phyloP scores from a whole-genome alignment of 2,113 vertebrate species.

The Gobius niger region DNA sequence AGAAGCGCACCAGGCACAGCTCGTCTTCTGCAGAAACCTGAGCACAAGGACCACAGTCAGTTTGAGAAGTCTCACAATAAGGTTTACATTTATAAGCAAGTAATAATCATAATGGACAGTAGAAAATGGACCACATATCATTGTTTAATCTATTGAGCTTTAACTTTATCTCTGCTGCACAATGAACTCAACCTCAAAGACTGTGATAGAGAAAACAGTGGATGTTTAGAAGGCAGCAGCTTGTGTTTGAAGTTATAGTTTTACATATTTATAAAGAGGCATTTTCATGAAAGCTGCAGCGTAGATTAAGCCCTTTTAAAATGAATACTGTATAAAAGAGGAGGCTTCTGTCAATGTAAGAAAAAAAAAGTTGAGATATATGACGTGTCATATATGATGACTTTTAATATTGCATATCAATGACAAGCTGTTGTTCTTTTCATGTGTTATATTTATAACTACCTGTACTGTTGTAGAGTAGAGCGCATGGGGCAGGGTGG shows the following conservation, averaged over 20 bases:
- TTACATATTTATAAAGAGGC: not conserved
- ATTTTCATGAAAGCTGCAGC: too few relatives aligned
- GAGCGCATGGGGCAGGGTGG: conserved; percentile 77
- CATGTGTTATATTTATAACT: conserved; percentile 10
- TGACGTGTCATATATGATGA: too few relatives aligned
- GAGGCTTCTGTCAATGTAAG: too few relatives aligned
- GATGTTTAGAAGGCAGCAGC: too few relatives aligned
- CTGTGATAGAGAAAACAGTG: not conserved
- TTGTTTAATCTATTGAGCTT: not conserved
- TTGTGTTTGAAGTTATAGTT: not conserved
- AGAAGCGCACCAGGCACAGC: conserved; percentile 81
- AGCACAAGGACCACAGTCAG: conserved; percentile 1
- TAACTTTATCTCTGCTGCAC: not conserved
- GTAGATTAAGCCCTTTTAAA: too few relatives aligned
- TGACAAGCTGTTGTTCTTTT: not conserved
- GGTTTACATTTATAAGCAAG: not conserved
- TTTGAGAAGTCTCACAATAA: not conserved
- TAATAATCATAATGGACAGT: not conserved
- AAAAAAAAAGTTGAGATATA: too few relatives aligned
- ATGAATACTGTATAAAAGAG: too few relatives aligned
- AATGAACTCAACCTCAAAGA: not conserved
- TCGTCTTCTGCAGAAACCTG: conserved; percentile 77
- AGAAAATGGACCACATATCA: not conserved
- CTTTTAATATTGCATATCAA: not conserved
- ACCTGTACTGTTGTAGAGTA: conserved; percentile 77